Base-by-base conservation (phyloP, 2,113 vertebrate species). In the Phrynosoma blainvillii region DNA sequence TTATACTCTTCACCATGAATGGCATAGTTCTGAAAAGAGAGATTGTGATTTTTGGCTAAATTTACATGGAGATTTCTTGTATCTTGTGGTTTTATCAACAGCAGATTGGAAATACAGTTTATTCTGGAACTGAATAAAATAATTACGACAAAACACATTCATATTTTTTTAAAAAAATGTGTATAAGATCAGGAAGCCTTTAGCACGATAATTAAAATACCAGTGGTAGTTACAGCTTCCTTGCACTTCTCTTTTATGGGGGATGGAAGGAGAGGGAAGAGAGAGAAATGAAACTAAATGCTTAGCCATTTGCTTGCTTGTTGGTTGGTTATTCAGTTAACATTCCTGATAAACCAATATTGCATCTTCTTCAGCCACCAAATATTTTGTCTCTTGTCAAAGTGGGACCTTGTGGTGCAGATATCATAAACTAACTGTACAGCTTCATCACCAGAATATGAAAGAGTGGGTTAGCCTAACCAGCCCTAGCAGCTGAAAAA, bases 381-480 rank as follows among this genome's bases (percentile, higher is more conserved):
- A 68, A 32, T 36, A 18, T 77, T 47, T 36, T 32, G 47, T 47
- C 18, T 62, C 13, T 14, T 62, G 14, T 16, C 59, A 62, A 18
- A 12, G 13, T 62, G 59, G 59, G 59, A 62, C 14, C 13, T 18
- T 18, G 4, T 18, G 77, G 30, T 54, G 30, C 9, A n/a, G 7
- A 32, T 3, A 20, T 52, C 47, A 65, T 80, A 74, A 89, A 89
- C 14, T 52, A 32, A n/a, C 54, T 84, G 86, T 80, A 66, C 52
- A 23, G 82, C 86, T 89, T 88, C 81, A 92, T 75, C 86, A 86
- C 52, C 23, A 56, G 14, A 92, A 94, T 91, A 90, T 80, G 90
- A 79, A 88, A 3, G 66, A 20, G 52, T 0, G 1, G 88, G 56
- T n/a, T 70, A 91, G 54, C 12, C 89, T 83, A 52, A 12, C 47